Evolutionary conservation across 1,140 invertebrate species (phyloP), one percentile per base, ranked within the genome.

Genomic region (Bombyx mandarina): DNA sequence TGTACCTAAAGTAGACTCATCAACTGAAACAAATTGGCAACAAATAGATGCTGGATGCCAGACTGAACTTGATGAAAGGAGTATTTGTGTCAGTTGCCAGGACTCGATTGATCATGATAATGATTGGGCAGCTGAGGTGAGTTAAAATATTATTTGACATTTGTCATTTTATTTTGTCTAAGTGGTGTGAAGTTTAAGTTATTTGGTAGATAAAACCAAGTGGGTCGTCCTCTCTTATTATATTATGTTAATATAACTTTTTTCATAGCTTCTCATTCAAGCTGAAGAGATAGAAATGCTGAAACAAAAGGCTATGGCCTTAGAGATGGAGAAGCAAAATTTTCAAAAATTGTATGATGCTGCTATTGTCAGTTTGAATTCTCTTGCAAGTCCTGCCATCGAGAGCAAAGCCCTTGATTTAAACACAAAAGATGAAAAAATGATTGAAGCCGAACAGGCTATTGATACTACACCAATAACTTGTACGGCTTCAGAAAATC

Each of bases 301-400:
- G 7, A 89, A 90, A 69, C 84, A 89, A 59, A 89, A 90, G 74
- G 79, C 89, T 58, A 76, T 81, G 47, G 71, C 77, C 35, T 71
- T 91, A 51, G 90, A 91, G 63, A 89, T 88, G 42, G 90, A 91
- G 57, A 91, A 91, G 69, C 68, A 86, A 8, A 89, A 90, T 61
- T 86, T 91, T 58, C 89, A 90, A 73, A 88, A 84, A 61, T 60
- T 88, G 7, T 88, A 88, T 68, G 88, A 88, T 50, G 86, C 86
- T 47, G 88, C 88, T 7, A 77, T 89, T 61, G 83, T 88, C 0
- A 89, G 86, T 60, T 59, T 89, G 1, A 89, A 89, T 55, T 82
- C 86, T 6, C 62, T 89, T 8, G 86, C 86, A 52, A 89, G 85
- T 66, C 88, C 88, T 0, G 67, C 68, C 0, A 83, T 77, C 0